phyloP scores from a whole-genome alignment of 2,888 invertebrate species.

The Pseudococcus longispinus region DNA sequence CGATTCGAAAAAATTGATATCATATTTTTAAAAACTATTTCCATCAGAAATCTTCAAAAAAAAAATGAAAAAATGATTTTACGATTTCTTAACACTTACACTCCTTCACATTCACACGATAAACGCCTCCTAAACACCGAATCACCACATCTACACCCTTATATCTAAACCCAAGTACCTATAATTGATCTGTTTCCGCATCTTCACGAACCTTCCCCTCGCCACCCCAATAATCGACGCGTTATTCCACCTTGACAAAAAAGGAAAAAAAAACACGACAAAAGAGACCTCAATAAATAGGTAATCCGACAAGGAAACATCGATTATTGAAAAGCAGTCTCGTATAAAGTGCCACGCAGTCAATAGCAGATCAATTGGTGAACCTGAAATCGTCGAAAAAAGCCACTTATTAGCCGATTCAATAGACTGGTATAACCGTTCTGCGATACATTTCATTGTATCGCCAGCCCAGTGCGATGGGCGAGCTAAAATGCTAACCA shows the following conservation, averaged over 20 bases:
- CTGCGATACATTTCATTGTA: neutral
- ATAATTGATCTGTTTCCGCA: neutral
- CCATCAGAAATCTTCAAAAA: too few relatives aligned
- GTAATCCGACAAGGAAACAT: neutral
- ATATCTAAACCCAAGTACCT: neutral
- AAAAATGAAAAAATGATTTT: too few relatives aligned
- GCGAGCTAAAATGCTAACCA: neutral
- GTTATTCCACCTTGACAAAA: neutral
- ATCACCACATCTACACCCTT: too few relatives aligned
- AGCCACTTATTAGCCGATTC: neutral
- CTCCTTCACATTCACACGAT: too few relatives aligned
- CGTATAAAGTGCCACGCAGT: neutral
- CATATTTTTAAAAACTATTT: too few relatives aligned
- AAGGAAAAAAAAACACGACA: neutral
- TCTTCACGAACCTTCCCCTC: neutral
- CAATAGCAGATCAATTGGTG: constrained; percentile 3
- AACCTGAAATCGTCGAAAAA: neutral
- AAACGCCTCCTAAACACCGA: too few relatives aligned
- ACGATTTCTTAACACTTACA: too few relatives aligned
- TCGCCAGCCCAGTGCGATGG: neutral
- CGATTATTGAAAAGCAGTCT: neutral
- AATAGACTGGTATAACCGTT: neutral
- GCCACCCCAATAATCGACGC: neutral
- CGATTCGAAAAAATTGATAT: too few relatives aligned
- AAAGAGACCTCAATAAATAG: neutral